A percentile compares a stretch with the other conserved stretches of the same genome.
These are phyloP conservation scores for Eilema caniola DNA, from an alignment of 2,888 invertebrate genomes.

Conservation along the genomic window DNA sequence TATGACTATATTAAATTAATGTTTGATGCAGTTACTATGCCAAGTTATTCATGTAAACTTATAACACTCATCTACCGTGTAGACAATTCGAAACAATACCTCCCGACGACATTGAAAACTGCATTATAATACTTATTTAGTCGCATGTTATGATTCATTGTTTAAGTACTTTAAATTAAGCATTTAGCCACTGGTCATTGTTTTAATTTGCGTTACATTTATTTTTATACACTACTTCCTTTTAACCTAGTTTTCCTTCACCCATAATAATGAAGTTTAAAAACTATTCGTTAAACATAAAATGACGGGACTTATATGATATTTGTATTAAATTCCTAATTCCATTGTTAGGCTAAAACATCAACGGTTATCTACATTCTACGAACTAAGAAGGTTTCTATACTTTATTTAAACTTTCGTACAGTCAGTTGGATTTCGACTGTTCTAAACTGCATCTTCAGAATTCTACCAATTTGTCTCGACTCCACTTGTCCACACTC, in stretches of 20 bases:
- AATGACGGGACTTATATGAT: not conserved
- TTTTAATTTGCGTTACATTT: conserved; percentile 40
- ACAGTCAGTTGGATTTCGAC: too few relatives aligned
- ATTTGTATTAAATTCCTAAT: not conserved
- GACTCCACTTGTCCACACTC: too few relatives aligned
- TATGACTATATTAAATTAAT: not conserved
- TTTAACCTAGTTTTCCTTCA: conserved; percentile 36
- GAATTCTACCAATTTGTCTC: too few relatives aligned
- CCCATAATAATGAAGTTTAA: conserved; percentile 15
- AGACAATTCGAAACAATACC: not conserved
- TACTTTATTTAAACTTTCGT: too few relatives aligned
- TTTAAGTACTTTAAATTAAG: conserved; percentile 42
- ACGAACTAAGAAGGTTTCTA: too few relatives aligned
- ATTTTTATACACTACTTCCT: conserved; percentile 44
- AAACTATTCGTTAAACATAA: not conserved
- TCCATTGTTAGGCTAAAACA: too few relatives aligned
- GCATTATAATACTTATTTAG: conserved; percentile 8
- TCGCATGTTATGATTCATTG: conserved; percentile 15
- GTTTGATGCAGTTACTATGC: not conserved
- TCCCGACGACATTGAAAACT: not conserved
- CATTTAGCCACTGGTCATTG: conserved; percentile 36
- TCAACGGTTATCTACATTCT: too few relatives aligned
- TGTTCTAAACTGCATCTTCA: too few relatives aligned
- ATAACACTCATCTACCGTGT: not conserved
- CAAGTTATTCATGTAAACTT: not conserved